Evolutionary conservation across 2,888 invertebrate genomes (phyloP).

Genomic region (Gastracanthus pulcherrimus): DNA sequence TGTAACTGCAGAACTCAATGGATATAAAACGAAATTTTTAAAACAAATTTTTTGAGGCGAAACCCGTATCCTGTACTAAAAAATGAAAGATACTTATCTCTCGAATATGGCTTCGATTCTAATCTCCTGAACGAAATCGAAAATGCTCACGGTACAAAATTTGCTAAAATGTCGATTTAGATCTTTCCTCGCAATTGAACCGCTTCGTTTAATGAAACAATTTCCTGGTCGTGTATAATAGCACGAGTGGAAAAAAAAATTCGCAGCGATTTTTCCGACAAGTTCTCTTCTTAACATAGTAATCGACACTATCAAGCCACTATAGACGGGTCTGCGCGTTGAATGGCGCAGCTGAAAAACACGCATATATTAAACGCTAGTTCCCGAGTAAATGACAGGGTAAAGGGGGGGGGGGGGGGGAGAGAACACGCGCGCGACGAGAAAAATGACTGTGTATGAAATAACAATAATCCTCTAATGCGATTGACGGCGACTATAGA

Average conservation of each 20-base stretch:
- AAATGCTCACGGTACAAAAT: neutral
- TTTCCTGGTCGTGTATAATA: neutral
- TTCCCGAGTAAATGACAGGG: neutral
- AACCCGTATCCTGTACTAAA: too few relatives aligned
- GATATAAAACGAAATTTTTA: too few relatives aligned
- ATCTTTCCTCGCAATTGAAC: neutral
- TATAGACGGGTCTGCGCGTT: too few relatives aligned
- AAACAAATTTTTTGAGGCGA: too few relatives aligned
- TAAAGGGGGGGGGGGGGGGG: neutral
- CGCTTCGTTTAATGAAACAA: conserved; percentile 31
- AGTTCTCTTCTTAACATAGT: neutral
- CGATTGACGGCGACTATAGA: conserved; percentile 14
- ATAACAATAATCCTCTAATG: conserved; percentile 31
- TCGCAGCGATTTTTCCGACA: neutral
- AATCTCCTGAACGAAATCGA: conserved; percentile 1
- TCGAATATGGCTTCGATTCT: neutral
- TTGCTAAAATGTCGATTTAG: neutral
- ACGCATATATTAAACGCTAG: conserved; percentile 1
- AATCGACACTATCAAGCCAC: conserved; percentile 23
- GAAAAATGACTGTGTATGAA: conserved; percentile 1
- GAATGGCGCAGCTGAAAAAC: neutral
- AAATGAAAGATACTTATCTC: too few relatives aligned
- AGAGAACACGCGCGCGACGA: neutral
- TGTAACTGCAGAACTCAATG: too few relatives aligned
- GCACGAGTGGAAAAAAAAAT: neutral